Percentiles rank a stretch among this genome's conserved stretches.
Conservation (phyloP, 2,797 vertebrate genomes). For the Jordanella pulchra region DNA sequence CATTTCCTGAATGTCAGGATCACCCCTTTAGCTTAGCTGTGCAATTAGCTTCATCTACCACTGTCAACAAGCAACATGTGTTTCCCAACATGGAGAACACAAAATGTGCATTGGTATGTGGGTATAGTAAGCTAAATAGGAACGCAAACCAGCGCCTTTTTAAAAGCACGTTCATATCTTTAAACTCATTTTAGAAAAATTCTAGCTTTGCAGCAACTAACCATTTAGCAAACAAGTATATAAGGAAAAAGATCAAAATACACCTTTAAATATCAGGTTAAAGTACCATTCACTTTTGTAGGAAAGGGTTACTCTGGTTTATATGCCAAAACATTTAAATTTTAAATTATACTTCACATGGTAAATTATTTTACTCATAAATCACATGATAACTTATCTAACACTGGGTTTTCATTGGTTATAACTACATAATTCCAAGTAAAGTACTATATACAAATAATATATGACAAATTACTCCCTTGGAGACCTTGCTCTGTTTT, state of each 20-base stretch:
- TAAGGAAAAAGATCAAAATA: constrained; percentile 20
- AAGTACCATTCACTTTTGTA: neutral
- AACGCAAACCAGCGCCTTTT: constrained; percentile 21
- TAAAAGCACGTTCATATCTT: constrained; percentile 18
- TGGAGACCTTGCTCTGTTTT: neutral
- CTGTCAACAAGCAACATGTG: constrained; percentile 50
- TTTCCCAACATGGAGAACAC: constrained; percentile 49
- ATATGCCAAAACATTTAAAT: neutral
- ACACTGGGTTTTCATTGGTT: neutral
- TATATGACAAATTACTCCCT: neutral
- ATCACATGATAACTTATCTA: too few relatives aligned
- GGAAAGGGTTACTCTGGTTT: neutral
- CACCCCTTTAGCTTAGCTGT: constrained; percentile 70
- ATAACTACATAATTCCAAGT: neutral
- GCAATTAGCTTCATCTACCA: constrained; percentile 74
- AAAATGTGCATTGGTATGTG: constrained; percentile 11
- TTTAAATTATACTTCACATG: neutral
- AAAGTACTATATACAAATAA: neutral
- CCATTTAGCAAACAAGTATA: constrained; percentile 46
- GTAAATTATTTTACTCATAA: too few relatives aligned
- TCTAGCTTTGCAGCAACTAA: constrained; percentile 29
- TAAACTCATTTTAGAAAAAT: constrained; percentile 13
- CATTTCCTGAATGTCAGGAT: constrained; percentile 81
- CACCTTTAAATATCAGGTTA: constrained; percentile 18
- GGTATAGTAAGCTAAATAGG: constrained; percentile 11